Percentiles rank a stretch among this genome's conserved stretches.
These are phyloP conservation scores for Luehdorfia chinensis DNA, from an alignment of 1,140 invertebrate species.

Conservation along the genomic window DNA sequence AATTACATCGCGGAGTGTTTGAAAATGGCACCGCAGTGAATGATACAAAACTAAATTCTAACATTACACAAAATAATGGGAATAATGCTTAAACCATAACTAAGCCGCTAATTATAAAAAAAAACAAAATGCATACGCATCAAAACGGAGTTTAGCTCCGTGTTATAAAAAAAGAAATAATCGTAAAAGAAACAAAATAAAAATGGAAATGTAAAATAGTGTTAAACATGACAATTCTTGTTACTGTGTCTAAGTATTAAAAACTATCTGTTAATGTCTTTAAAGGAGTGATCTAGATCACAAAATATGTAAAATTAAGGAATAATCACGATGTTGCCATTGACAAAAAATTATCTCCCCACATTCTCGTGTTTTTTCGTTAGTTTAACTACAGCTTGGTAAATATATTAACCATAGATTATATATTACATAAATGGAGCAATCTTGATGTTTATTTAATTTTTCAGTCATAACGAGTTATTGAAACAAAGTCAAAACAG, in stretches of 20 bases:
- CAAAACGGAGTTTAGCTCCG: conserved; percentile 18
- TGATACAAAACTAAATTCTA: conserved; percentile 51
- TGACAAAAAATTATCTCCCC: conserved; percentile 11
- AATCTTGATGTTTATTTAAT: too few species aligned
- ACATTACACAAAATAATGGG: conserved; percentile 52
- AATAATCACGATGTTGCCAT: conserved; percentile 20
- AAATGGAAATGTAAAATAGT: conserved; percentile 65
- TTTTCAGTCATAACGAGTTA: too few species aligned
- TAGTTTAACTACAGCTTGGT: conserved; percentile 6
- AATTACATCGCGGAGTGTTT: conserved; percentile 25
- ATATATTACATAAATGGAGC: neutral
- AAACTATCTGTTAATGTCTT: conserved; percentile 75
- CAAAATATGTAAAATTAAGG: conserved; percentile 62
- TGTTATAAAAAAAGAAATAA: conserved; percentile 32
- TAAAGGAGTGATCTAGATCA: conserved; percentile 72
- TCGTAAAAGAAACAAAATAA: conserved; percentile 38
- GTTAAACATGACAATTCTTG: conserved; percentile 58
- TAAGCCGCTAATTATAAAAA: conserved; percentile 42
- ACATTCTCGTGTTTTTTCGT: conserved; percentile 14
- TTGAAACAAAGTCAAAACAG: too few species aligned
- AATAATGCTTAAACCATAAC: conserved; percentile 65
- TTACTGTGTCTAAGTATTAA: conserved; percentile 65
- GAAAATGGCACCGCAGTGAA: conserved; percentile 51
- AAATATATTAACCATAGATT: conserved; percentile 2
- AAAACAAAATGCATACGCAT: conserved; percentile 42